These are phyloP conservation scores for Mermis nigrescens DNA, from an alignment of 2,888 invertebrate species.

Conservation along the genomic window DNA sequence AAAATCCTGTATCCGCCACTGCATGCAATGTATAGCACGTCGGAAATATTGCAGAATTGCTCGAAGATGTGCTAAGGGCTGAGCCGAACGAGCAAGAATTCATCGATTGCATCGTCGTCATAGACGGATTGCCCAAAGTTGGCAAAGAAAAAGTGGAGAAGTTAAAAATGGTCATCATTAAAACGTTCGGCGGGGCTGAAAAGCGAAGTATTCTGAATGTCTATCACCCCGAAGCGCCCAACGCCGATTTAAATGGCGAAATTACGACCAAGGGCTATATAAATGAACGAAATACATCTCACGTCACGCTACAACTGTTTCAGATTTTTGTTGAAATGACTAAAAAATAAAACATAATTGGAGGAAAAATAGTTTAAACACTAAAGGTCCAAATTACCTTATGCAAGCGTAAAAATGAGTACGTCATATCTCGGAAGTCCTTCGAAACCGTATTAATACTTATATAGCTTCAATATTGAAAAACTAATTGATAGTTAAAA, in stretches of 20 bases:
- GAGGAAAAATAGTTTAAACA: too few relatives aligned
- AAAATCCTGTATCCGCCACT: too few relatives aligned
- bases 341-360: too few relatives aligned
- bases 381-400: too few relatives aligned
- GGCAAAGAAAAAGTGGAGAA: conserved; percentile 73
- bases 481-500: too few relatives aligned
- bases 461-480: too few relatives aligned
- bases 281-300: not conserved
- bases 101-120: conserved; percentile 79
- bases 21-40: not conserved
- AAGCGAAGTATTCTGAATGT: conserved; percentile 69
- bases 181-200: conserved; percentile 68
- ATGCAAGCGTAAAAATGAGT: too few relatives aligned
- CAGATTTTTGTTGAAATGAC: too few relatives aligned
- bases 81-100: conserved; percentile 87
- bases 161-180: conserved; percentile 69
- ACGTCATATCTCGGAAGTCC: too few relatives aligned
- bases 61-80: conserved; percentile 67
- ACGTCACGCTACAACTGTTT: too few relatives aligned
- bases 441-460: too few relatives aligned
- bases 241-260: conserved; percentile 47
- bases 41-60: conserved; percentile 56
- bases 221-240: conserved; percentile 52
- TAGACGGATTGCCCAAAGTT: conserved; percentile 87
- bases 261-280: conserved; percentile 51